A percentile compares a stretch with the other conserved stretches of the same genome.
Evolutionary conservation across 2,797 vertebrate species (phyloP).

Genomic region (Cygnus olor): DNA sequence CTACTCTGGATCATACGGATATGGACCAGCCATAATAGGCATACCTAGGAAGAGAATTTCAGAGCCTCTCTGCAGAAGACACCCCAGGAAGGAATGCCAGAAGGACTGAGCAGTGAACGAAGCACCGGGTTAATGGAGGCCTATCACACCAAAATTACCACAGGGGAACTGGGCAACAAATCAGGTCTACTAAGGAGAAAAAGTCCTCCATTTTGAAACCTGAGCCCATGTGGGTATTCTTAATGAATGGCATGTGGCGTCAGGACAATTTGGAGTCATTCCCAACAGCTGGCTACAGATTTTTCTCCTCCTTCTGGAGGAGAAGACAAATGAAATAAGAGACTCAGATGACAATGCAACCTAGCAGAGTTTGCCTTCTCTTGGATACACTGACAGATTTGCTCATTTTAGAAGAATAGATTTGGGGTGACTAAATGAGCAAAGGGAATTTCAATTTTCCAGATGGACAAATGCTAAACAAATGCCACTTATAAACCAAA

Average conservation of each 20-base stretch:
- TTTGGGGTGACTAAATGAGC: not conserved
- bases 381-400: not conserved
- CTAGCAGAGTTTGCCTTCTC: not conserved
- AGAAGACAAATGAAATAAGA: not conserved
- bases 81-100: not conserved
- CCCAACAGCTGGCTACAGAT: not conserved
- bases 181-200: not conserved
- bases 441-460: slow-evolving; percentile 1
- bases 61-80: not conserved
- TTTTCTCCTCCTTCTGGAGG: not conserved
- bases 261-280: not conserved
- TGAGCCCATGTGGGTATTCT: not conserved
- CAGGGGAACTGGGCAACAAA: not conserved
- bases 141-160: not conserved
- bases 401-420: not conserved
- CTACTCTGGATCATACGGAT: not conserved
- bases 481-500: not conserved
- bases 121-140: not conserved
- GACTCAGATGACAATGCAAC: not conserved
- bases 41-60: not conserved
- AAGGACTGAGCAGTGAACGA: not conserved
- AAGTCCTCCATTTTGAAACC: not conserved
- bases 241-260: not conserved
- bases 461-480: not conserved
- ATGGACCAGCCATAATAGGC: not conserved